These are phyloP conservation scores for Ciconia boyciana DNA, from an alignment of 2,113 vertebrate species.

Conservation along the genomic window DNA sequence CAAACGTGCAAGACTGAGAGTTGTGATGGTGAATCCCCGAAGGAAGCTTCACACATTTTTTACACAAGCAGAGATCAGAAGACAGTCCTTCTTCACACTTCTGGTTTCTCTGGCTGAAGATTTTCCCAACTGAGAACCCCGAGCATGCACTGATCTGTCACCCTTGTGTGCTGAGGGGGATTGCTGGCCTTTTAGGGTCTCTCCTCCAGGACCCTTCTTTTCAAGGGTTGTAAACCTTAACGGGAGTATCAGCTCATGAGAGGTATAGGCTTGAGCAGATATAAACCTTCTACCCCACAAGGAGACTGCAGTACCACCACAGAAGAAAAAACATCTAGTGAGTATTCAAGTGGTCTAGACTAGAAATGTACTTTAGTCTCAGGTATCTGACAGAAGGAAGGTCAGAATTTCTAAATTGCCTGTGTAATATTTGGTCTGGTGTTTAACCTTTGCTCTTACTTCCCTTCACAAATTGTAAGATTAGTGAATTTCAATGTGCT, in stretches of 20 bases:
- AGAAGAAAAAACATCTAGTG: neutral
- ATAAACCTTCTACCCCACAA: neutral
- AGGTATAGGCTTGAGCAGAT: neutral
- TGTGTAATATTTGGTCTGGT: neutral
- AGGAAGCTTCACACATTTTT: neutral
- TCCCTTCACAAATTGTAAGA: neutral
- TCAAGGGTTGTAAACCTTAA: neutral
- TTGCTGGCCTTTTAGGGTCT: neutral
- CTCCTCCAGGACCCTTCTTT: neutral
- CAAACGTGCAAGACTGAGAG: neutral
- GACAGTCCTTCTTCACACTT: neutral
- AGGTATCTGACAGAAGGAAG: neutral
- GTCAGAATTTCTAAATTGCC: neutral
- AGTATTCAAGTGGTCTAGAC: neutral
- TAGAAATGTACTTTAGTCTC: neutral
- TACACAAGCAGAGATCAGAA: neutral
- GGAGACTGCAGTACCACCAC: neutral
- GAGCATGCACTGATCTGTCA: rapidly evolving
- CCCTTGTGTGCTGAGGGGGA: neutral
- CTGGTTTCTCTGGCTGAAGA: neutral
- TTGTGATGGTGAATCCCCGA: neutral
- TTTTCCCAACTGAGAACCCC: neutral
- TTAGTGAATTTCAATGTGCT: neutral
- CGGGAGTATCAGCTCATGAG: neutral
- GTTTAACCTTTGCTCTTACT: neutral